A percentile compares a stretch with the other conserved stretches of the same genome.
Conservation (phyloP, 2,797 vertebrate species). For the Chelon labrosus region DNA sequence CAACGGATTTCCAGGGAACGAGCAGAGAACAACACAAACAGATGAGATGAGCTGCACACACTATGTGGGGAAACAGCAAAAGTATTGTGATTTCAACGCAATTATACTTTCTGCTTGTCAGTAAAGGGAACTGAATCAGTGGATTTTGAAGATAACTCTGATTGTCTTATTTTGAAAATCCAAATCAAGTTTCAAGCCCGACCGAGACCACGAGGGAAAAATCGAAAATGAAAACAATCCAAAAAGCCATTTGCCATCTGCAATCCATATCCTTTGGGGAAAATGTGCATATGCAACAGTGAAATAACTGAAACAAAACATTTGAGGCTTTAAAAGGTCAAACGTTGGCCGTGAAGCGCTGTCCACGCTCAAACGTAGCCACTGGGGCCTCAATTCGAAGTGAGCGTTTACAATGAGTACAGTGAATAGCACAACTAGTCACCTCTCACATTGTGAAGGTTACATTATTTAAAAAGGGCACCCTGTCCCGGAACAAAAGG, state of each 20-base stretch:
- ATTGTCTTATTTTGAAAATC: conserved; percentile 42
- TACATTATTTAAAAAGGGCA: conserved; percentile 76
- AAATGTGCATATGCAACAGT: conserved; percentile 69
- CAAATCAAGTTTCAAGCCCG: conserved; percentile 42
- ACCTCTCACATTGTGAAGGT: conserved; percentile 76
- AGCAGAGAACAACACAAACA: conserved; percentile 4
- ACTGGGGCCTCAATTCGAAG: conserved; percentile 73
- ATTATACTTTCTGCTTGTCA: conserved; percentile 2
- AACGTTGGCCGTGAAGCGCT: conserved; percentile 73
- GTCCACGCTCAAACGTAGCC: conserved; percentile 73
- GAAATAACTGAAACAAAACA: conserved; percentile 61
- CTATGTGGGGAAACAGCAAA: conserved; percentile 32
- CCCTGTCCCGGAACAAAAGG: conserved; percentile 53
- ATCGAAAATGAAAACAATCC: conserved; percentile 53
- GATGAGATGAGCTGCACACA: conserved; percentile 18
- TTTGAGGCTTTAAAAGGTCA: conserved; percentile 78
- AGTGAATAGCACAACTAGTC: conserved; percentile 72
- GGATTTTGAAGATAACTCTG: background rate
- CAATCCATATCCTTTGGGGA: conserved; percentile 65
- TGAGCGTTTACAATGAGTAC: conserved; percentile 72
- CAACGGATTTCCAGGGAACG: conserved; percentile 8
- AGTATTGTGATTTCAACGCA: background rate
- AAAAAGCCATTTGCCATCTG: conserved; percentile 62
- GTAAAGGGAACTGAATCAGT: background rate
- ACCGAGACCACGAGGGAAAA: conserved; percentile 20